Conservation (phyloP, 2,113 vertebrate genomes). For the Calidris pugnax region DNA sequence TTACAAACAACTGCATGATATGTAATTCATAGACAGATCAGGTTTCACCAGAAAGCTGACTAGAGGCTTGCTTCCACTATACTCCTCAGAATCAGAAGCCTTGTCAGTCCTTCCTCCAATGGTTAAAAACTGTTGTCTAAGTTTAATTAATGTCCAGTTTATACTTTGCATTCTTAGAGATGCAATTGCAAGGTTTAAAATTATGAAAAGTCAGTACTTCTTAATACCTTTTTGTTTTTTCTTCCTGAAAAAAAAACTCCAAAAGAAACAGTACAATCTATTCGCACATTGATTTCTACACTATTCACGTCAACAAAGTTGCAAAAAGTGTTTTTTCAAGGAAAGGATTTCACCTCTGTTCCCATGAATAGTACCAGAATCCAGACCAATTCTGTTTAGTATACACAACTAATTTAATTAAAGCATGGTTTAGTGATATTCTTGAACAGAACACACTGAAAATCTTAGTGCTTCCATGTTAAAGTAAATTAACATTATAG, state of each 20-base stretch:
- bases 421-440: not conserved
- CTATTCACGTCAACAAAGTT: not conserved
- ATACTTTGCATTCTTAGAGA: not conserved
- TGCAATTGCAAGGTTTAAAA: not conserved
- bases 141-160: not conserved
- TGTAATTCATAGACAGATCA: not conserved
- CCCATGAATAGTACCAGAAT: not conserved
- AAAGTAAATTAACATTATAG: not conserved
- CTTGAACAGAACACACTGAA: not conserved
- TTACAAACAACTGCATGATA: not conserved
- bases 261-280: not conserved
- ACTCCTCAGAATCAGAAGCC: not conserved
- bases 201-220: not conserved
- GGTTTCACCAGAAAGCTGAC: not conserved
- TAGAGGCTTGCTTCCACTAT: not conserved
- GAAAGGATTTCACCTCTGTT: not conserved
- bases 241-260: not conserved
- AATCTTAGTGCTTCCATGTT: not conserved
- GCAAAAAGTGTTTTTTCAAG: not conserved
- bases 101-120: not conserved
- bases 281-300: not conserved
- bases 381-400: not conserved
- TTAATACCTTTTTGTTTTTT: not conserved
- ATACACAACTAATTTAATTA: not conserved
- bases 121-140: not conserved